These are phyloP conservation scores for Orussus abietinus DNA, from an alignment of 1,140 invertebrate species.

Conservation along the genomic window DNA sequence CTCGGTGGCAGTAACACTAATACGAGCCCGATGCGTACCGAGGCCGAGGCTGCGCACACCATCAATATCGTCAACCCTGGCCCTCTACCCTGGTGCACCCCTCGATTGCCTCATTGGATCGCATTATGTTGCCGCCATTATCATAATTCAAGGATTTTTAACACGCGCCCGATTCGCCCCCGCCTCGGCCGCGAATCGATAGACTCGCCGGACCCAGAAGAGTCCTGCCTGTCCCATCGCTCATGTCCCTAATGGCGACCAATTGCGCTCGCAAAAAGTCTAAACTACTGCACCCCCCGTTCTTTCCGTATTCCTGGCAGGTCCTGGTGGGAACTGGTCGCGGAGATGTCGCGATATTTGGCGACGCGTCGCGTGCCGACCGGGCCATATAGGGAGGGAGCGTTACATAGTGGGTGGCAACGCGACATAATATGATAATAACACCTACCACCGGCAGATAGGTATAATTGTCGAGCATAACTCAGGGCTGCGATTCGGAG, in stretches of 20 bases:
- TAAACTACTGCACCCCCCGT: too few species aligned
- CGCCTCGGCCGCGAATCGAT: too few species aligned
- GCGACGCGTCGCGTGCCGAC: too few species aligned
- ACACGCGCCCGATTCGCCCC: too few species aligned
- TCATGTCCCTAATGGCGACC: too few species aligned
- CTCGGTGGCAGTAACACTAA: conserved; percentile 45
- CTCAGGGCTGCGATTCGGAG: conserved; percentile 45
- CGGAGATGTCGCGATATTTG: too few species aligned
- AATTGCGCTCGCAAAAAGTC: too few species aligned
- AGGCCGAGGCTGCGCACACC: conserved; percentile 12
- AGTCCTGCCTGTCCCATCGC: too few species aligned
- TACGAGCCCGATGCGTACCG: conserved; percentile 35
- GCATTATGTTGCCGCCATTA: conserved; percentile 52
- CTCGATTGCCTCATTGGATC: conserved; percentile 54
- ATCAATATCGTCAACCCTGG: conserved; percentile 29
- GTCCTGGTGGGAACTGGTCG: too few species aligned
- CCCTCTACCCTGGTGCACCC: conserved; percentile 34
- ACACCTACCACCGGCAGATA: conserved; percentile 42
- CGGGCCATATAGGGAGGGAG: too few species aligned
- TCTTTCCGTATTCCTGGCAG: too few species aligned
- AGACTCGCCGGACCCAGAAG: too few species aligned
- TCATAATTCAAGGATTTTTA: conserved; percentile 54
- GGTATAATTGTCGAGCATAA: conserved; percentile 52
- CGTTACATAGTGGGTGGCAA: conserved; percentile 20
- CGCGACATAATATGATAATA: conserved; percentile 48